Evolutionary conservation across 2,797 vertebrate genomes (phyloP).

Genomic region (Hylomyscus alleni): DNA sequence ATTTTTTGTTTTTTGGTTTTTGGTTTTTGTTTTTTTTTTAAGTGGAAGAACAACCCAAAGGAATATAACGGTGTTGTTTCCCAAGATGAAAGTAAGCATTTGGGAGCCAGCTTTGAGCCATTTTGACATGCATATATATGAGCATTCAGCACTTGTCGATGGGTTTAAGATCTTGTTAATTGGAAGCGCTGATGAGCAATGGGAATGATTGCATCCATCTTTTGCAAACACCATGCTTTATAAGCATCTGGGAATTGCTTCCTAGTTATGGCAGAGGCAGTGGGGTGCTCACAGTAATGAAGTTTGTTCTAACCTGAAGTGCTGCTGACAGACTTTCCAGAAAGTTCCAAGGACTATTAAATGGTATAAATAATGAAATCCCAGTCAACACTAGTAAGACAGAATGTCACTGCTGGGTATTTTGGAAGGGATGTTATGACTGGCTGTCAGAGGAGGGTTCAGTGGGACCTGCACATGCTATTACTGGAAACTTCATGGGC

Average conservation of each 20-base stretch:
- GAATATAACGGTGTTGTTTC: not conserved
- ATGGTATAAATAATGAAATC: not conserved
- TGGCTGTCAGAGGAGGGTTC: not conserved
- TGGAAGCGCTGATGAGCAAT: not conserved
- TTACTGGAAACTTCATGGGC: not conserved
- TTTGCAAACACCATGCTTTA: not conserved
- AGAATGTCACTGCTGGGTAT: not conserved
- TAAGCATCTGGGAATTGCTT: not conserved
- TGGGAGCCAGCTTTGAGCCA: not conserved
- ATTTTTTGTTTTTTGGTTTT: not conserved
- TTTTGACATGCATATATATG: not conserved
- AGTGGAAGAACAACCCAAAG: not conserved
- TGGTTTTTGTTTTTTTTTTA: not conserved
- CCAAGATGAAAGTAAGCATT: not conserved
- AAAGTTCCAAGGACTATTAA: not conserved
- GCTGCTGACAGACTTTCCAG: not conserved
- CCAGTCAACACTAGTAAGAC: not conserved
- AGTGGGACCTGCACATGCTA: rapidly evolving
- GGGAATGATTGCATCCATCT: not conserved
- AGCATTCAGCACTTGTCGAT: not conserved
- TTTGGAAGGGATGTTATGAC: not conserved
- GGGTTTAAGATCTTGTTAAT: not conserved
- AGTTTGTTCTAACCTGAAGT: not conserved
- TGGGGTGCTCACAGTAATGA: not conserved
- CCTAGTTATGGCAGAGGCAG: not conserved